A percentile compares a stretch with the other conserved stretches of the same genome.
phyloP scores from a whole-genome alignment of 2,888 invertebrate genomes.

The Cecidostiba fungosa region DNA sequence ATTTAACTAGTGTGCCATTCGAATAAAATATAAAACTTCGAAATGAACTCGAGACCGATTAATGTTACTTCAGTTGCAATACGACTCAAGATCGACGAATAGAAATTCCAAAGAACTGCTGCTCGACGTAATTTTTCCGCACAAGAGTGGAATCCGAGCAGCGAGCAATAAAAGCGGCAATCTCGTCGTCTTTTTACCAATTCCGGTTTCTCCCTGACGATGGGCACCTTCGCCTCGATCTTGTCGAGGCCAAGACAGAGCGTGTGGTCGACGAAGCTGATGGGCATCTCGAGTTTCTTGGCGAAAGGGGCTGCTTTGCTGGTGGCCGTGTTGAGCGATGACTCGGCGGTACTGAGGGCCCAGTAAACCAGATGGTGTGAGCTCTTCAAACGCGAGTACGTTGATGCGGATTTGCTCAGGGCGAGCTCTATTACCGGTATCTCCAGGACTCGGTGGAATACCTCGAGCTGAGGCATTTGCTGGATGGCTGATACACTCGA shows the following conservation, averaged over 20 bases:
- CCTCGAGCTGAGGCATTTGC: constrained; percentile 72
- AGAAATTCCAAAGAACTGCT: not conserved
- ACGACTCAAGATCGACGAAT: not conserved
- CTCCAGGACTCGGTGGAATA: constrained; percentile 73
- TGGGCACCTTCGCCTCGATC: constrained; percentile 85
- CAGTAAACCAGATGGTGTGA: constrained; percentile 81
- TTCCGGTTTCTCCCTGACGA: constrained; percentile 85
- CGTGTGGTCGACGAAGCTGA: constrained; percentile 84
- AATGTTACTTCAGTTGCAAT: too few species aligned
- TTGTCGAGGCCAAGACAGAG: constrained; percentile 86
- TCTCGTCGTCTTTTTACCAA: constrained; percentile 67
- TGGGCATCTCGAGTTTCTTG: constrained; percentile 81
- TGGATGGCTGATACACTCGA: constrained; percentile 62
- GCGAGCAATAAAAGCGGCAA: not conserved
- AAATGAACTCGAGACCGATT: too few species aligned
- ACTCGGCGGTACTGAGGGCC: constrained; percentile 84
- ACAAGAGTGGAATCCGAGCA: not conserved
- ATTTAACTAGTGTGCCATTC: too few species aligned
- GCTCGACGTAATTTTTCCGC: too few species aligned
- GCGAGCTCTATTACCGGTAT: constrained; percentile 75
- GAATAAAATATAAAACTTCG: too few species aligned
- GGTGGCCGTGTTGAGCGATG: constrained; percentile 81
- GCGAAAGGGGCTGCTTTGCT: constrained; percentile 84
- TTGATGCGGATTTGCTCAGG: constrained; percentile 72
- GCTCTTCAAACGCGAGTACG: constrained; percentile 74